These are phyloP conservation scores for Phodopus roborovskii DNA, from an alignment of 2,113 vertebrate genomes.

Conservation along the genomic window DNA sequence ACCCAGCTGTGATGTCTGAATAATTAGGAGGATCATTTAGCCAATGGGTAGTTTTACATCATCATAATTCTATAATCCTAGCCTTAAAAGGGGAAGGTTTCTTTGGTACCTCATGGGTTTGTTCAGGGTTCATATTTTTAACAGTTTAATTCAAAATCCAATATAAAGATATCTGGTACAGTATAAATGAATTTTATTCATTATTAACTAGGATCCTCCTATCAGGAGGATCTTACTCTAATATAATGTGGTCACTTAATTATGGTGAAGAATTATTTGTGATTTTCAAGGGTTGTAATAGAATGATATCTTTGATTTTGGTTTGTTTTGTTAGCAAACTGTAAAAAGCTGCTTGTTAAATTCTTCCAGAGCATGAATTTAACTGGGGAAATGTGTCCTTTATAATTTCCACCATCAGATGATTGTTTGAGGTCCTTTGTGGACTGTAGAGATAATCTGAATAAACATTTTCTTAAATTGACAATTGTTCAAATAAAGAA, in stretches of 20 bases:
- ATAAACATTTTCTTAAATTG: slow-evolving; percentile 27
- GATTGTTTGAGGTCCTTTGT: not conserved
- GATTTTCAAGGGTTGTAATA: not conserved
- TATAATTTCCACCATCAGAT: not conserved
- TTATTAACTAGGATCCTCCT: not conserved
- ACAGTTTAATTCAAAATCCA: not conserved
- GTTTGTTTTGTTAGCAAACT: not conserved
- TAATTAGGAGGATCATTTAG: not conserved
- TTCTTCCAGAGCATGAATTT: not conserved
- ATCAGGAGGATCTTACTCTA: not conserved
- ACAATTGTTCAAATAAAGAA: not conserved
- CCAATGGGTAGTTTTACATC: not conserved
- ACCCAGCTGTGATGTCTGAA: not conserved
- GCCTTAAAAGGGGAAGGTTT: too few relatives aligned
- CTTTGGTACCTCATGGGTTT: not conserved
- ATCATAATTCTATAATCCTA: not conserved
- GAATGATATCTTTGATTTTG: not conserved
- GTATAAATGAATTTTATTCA: not conserved
- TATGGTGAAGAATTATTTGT: not conserved
- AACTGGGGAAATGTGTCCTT: not conserved
- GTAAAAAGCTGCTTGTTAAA: not conserved
- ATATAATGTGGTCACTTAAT: not conserved
- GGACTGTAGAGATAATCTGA: not conserved
- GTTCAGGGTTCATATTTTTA: not conserved
- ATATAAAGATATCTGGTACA: not conserved